Evolutionary conservation across 2,113 vertebrate genomes (phyloP), one percentile per base, ranked within the genome.

Genomic region (Myocastor coypus): DNA sequence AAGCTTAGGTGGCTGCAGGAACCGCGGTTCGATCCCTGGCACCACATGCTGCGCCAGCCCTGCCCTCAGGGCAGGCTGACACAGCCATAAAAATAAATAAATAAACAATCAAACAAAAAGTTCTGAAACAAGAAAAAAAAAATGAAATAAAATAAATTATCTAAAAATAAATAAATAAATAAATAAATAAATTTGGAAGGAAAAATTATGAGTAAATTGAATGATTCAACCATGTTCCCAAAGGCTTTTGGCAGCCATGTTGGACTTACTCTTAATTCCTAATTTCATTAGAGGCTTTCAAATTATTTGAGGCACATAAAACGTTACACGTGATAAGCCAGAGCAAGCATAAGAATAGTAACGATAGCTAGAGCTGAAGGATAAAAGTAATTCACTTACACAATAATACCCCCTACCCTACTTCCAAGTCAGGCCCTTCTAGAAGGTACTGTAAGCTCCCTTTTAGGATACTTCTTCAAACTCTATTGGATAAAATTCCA

Each of bases 391-490:
- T 89, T 68, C 46, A 87, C 71, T 52, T 59, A 66, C 12, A 90
- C 4, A 75, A 20, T 61, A 28, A 16, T 4, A 73, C 40, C 26
- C 42, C 46, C 1, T 46, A 50, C 0, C 10, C 2, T 20, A 7
- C 26, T 8, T 14, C 30, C 12, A 82, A 63, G 77, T 0, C 22
- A 19, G n/a, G 40, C 14, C 20, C 3, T 42, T 81, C 19, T 46
- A 96, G 13, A n/a, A 93, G 64, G 24, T 90, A 68, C 5, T 69
- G 22, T 10, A 77, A 80, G 75, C 13, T 69, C 9, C 46, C 26
- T 63, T 77, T 97, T 32, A 57, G 71, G 64, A 37, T 7, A 57
- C 34, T 5, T 68, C 81, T 93, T 78, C 50, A 89, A 64, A 93
- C 4, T 75, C 55, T 69, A 92, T 32, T 30, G 52, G 7, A 13